Conservation (phyloP, 2,888 invertebrate genomes). For the Eledona agricola region DNA sequence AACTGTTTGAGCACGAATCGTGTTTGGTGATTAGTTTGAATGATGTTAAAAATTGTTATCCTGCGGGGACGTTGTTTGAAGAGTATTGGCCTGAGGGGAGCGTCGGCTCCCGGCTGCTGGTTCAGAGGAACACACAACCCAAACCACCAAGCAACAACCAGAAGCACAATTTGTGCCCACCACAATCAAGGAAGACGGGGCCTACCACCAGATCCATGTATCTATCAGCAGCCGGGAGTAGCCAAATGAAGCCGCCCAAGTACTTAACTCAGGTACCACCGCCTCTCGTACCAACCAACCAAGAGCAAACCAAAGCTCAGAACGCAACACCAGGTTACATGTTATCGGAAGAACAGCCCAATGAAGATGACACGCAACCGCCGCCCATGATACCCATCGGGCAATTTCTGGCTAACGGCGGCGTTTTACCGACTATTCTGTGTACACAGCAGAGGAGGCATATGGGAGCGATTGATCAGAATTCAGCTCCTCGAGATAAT, state of each 20-base stretch:
- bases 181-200: conserved; percentile 52
- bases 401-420: conserved; percentile 33
- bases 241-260: conserved; percentile 50
- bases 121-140: conserved; percentile 68
- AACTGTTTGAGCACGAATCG: conserved; percentile 89
- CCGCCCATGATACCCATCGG: conserved; percentile 65
- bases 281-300: conserved; percentile 65
- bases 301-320: conserved; percentile 60
- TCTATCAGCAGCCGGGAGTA: conserved; percentile 57
- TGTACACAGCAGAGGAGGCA: conserved; percentile 27
- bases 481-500: conserved; percentile 22
- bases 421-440: conserved; percentile 27
- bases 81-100: conserved; percentile 94
- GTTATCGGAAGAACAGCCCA: conserved; percentile 60
- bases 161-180: conserved; percentile 52
- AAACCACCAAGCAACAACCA: conserved; percentile 50
- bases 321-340: conserved; percentile 57
- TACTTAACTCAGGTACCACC: conserved; percentile 61
- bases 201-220: conserved; percentile 57
- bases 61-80: conserved; percentile 88
- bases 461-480: conserved; percentile 28
- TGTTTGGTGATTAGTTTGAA: conserved; percentile 90
- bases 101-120: conserved; percentile 80
- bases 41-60: conserved; percentile 91
- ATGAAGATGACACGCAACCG: conserved; percentile 64